These are phyloP conservation scores for Eptesicus fuscus DNA, from an alignment of 2,113 vertebrate species.

Conservation along the genomic window DNA sequence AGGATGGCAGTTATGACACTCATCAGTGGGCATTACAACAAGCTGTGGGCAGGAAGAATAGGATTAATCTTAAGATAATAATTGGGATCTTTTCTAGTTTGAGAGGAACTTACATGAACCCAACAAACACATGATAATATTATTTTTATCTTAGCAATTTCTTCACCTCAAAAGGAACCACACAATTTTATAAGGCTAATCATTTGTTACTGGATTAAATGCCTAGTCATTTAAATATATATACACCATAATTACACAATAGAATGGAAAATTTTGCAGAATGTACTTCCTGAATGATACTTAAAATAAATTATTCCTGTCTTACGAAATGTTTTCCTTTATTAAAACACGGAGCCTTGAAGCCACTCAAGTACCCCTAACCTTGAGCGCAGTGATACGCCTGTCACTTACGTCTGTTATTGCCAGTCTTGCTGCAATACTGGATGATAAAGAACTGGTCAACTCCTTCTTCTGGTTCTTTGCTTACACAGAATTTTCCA, in stretches of 20 bases:
- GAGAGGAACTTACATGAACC: background rate
- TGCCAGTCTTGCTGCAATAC: background rate
- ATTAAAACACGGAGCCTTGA: background rate
- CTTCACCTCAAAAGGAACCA: background rate
- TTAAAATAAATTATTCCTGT: background rate
- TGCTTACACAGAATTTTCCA: constrained; percentile 23
- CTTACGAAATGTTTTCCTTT: background rate
- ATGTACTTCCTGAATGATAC: background rate
- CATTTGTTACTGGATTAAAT: background rate
- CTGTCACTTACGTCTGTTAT: background rate
- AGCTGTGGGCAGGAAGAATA: background rate
- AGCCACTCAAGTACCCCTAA: background rate
- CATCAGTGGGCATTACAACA: background rate
- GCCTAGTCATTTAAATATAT: background rate
- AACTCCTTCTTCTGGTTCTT: background rate
- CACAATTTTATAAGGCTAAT: background rate
- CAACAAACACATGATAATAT: constrained; percentile 6
- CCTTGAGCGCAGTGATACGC: background rate
- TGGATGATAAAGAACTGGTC: background rate
- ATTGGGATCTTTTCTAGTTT: constrained; percentile 2
- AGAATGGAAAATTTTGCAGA: background rate
- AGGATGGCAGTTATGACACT: constrained; percentile 22
- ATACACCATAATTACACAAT: background rate
- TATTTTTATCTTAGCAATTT: constrained; percentile 36
- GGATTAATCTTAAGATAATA: constrained; percentile 34